Conservation (phyloP, 2,797 vertebrate genomes). For the Gymnocypris eckloni region DNA sequence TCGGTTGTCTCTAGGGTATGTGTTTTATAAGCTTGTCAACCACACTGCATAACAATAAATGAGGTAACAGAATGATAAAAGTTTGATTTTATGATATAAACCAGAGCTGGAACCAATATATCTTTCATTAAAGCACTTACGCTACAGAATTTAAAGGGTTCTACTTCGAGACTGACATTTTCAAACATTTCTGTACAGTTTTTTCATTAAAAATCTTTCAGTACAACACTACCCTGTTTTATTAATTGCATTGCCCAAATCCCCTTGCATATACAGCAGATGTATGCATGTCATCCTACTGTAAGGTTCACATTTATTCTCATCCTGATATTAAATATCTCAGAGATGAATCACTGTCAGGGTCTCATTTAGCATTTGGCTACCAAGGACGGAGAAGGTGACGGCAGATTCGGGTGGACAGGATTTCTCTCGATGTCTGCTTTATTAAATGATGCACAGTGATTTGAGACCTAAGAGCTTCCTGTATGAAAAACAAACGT, state of each 20-base stretch:
- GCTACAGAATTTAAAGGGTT: slow-evolving; percentile 4
- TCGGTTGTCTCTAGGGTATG: slow-evolving; percentile 7
- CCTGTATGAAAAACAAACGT: slow-evolving; percentile 27
- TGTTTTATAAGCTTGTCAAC: slow-evolving; percentile 45
- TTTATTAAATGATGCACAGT: slow-evolving; percentile 49
- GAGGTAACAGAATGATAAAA: slow-evolving; percentile 32
- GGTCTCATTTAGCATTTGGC: slow-evolving; percentile 27
- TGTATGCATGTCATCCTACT: slow-evolving; percentile 15
- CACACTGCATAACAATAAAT: slow-evolving; percentile 31
- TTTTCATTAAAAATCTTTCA: slow-evolving; percentile 36
- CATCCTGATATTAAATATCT: slow-evolving; percentile 49
- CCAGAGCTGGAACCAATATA: slow-evolving; percentile 24
- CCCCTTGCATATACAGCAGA: slow-evolving; percentile 16
- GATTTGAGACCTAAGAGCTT: slow-evolving; percentile 48
- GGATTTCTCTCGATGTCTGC: slow-evolving; percentile 31
- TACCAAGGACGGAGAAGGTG: background rate
- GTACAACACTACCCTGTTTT: background rate
- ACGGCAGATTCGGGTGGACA: slow-evolving; percentile 44
- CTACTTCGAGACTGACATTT: background rate
- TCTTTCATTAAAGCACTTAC: slow-evolving; percentile 24
- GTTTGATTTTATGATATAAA: slow-evolving; percentile 30
- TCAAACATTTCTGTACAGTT: slow-evolving; percentile 5
- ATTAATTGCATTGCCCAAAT: slow-evolving; percentile 2
- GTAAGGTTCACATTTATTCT: slow-evolving; percentile 24
- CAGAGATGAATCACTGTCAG: slow-evolving; percentile 20